phyloP scores from a whole-genome alignment of 2,888 invertebrate species.

The Alentia gelatinosa region DNA sequence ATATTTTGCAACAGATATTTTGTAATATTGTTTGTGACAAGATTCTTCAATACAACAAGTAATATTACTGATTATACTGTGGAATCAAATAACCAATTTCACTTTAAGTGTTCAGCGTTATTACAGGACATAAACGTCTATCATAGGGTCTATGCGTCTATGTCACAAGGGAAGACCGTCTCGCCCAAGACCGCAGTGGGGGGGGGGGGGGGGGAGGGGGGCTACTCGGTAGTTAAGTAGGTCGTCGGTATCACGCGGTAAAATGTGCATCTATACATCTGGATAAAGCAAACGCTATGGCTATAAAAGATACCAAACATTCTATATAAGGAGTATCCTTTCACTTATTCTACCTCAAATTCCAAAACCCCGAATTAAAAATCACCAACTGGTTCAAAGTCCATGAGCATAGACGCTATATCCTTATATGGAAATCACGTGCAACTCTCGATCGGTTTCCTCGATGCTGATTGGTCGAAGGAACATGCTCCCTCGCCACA shows the following conservation, averaged over 20 bases:
- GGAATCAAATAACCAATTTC: too few species aligned
- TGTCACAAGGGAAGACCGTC: too few species aligned
- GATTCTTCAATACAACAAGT: too few species aligned
- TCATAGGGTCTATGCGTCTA: too few species aligned
- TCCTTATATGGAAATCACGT: background rate
- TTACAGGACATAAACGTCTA: too few species aligned
- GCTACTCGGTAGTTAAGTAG: background rate
- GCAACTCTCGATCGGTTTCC: background rate
- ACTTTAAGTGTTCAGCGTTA: too few species aligned
- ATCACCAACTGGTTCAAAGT: too few species aligned
- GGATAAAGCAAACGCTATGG: background rate
- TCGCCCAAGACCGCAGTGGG: too few species aligned
- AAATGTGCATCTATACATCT: background rate
- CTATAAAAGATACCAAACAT: background rate
- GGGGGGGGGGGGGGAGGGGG: too few species aligned
- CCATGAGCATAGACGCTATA: background rate
- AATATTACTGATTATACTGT: too few species aligned
- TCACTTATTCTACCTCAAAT: background rate
- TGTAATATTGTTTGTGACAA: too few species aligned
- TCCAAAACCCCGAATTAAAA: background rate
- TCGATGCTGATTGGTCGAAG: background rate
- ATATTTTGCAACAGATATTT: too few species aligned
- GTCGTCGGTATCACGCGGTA: background rate
- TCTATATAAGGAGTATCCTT: background rate
- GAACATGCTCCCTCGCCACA: background rate